Percentiles rank a stretch among this genome's conserved stretches.
Conservation (phyloP, 37 sponge, comb jelly and placozoan species). For the Mnemiopsis leidyi region DNA sequence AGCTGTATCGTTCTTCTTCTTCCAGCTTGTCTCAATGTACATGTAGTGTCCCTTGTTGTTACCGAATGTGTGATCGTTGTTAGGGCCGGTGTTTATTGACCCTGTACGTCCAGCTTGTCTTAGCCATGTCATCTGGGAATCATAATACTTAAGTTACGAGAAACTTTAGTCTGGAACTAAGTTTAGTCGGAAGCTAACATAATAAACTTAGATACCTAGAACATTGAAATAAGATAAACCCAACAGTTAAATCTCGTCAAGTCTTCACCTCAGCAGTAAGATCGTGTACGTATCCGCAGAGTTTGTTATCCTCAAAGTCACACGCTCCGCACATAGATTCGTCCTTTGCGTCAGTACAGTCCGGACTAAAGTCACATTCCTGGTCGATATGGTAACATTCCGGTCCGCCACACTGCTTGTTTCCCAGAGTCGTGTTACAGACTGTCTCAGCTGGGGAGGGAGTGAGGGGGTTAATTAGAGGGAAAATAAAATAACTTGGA, state of each 20-base stretch:
- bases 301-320: conserved; percentile 33
- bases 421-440: conserved; percentile 12
- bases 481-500: too few species aligned
- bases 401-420: conserved; percentile 17
- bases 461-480: neutral
- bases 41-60: conserved; percentile 65
- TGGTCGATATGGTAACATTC: neutral
- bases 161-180: neutral
- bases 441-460: conserved; percentile 8
- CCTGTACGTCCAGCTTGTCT: conserved; percentile 34
- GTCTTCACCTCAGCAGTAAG: neutral
- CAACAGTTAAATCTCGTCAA: too few species aligned
- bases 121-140: conserved; percentile 21
- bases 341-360: neutral
- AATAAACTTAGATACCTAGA: too few species aligned
- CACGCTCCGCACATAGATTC: neutral
- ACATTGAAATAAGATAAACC: too few species aligned
- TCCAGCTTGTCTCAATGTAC: conserved; percentile 67
- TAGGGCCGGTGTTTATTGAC: conserved; percentile 65
- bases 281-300: conserved; percentile 17
- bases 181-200: neutral
- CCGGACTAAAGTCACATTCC: conserved; percentile 8
- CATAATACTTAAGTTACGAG: neutral
- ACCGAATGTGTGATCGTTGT: conserved; percentile 65
- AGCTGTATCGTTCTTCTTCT: neutral